Base-by-base conservation (phyloP, 2,888 invertebrate genomes). In the Lasioglossum vierecki region DNA sequence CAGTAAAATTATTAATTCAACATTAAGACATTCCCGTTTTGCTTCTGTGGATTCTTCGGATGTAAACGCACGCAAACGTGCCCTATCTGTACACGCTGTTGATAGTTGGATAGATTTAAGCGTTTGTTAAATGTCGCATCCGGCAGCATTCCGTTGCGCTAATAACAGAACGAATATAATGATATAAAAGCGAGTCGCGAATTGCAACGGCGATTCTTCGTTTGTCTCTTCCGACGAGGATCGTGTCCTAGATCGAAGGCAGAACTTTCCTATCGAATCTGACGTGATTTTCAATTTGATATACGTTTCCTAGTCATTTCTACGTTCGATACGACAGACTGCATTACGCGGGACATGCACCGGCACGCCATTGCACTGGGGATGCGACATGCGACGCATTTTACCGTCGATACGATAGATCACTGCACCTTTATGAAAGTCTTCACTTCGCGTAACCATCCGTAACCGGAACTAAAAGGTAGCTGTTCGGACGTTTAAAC, bases 71-170 rank as follows among this genome's bases (percentile, higher is more conserved):
- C 41, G 79, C 66, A 73, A 76, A 70, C 49, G 35, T 41, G n/a
- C 83, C 41, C 60, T 88, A 82, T 1, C 63, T 81, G 72, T 85
- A 87, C 87, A 75, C 49, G 76, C 79, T 88, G 89, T 89, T 88
- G 82, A 88, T 82, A 90, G 88, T 80, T 80, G 44, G 44, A 84
- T 81, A 85, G 87, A 79, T 85, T 80, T 89, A 84, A 88, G 44
- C 79, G 75, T 86, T 87, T 89, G 86, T 88, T 87, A 84, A 68
- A 86, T 84, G 83, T 88, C 79, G 71, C 77, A 75, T 70, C 79
- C 73, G 80, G 75, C 63, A 53, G 30, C 76, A 79, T 88, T 90
- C 88, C 88, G 88, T 90, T 90, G 91, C 91, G 84, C 79, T 84
- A 70, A 63, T 30, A 15, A 63, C 15, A 30, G 13, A 13, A 60